Percentiles rank a stretch among this genome's conserved stretches.
Evolutionary conservation across 1,140 invertebrate species (phyloP).

Genomic region (Calliopsis andreniformis): DNA sequence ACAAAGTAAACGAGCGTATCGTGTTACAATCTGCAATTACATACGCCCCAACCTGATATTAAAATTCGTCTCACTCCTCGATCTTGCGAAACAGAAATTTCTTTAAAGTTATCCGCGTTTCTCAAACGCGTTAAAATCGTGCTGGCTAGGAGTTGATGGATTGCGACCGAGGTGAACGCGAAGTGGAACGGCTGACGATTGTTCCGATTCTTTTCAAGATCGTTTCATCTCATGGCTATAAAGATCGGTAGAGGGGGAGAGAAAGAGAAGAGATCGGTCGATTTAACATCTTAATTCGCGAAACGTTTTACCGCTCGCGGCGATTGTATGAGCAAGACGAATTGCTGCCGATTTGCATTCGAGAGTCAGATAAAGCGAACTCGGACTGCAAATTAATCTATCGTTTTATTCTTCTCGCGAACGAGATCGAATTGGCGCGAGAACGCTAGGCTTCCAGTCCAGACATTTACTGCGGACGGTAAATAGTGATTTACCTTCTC

Average conservation of each 20-base stretch:
- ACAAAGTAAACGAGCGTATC: no score
- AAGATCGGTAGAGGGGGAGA: not conserved
- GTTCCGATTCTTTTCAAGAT: not conserved
- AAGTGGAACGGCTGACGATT: not conserved
- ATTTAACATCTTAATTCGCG: slow-evolving; percentile 61
- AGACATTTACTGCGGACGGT: not conserved
- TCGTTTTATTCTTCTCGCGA: slow-evolving; percentile 46
- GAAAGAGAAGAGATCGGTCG: slow-evolving; percentile 21
- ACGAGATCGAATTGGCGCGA: slow-evolving; percentile 19
- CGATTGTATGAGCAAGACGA: slow-evolving; percentile 61
- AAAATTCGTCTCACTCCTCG: no score
- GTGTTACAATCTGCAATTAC: no score
- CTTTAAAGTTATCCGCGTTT: no score
- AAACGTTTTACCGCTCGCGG: slow-evolving; percentile 57
- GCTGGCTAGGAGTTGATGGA: no score
- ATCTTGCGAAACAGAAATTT: no score
- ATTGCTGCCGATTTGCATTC: slow-evolving; percentile 65
- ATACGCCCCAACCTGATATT: no score
- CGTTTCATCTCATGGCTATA: not conserved
- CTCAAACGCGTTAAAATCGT: no score
- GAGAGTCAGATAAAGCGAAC: slow-evolving; percentile 56
- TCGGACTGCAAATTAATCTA: slow-evolving; percentile 61
- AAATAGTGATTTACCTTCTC: not conserved
- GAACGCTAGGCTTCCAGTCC: not conserved
- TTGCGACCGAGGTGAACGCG: not conserved